Evolutionary conservation across 2,797 vertebrate genomes (phyloP).

Genomic region (Coendou prehensilis): DNA sequence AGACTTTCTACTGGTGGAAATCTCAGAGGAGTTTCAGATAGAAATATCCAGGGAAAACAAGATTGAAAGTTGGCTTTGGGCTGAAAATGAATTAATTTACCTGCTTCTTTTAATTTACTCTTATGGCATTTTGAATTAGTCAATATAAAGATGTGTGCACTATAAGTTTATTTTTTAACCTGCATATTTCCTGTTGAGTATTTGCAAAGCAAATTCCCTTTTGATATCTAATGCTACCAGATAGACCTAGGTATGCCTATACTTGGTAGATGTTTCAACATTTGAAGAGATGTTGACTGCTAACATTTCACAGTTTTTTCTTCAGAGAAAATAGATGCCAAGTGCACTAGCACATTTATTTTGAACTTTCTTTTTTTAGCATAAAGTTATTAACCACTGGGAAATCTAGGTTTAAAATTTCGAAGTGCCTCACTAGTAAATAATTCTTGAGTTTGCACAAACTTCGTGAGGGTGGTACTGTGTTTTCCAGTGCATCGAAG

Average conservation of each 20-base stretch:
- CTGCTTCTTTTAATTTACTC: constrained; percentile 86
- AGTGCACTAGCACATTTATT: constrained; percentile 25
- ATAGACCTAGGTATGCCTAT: constrained; percentile 29
- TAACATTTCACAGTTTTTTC: constrained; percentile 68
- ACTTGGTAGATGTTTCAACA: constrained; percentile 24
- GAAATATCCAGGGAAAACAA: constrained; percentile 89
- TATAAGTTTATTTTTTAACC: constrained; percentile 63
- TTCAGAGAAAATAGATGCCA: constrained; percentile 60
- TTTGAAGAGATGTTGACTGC: constrained; percentile 60
- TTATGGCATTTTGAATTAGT: constrained; percentile 87
- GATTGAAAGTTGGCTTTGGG: constrained; percentile 88
- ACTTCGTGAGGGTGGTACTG: background rate
- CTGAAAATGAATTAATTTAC: constrained; percentile 89
- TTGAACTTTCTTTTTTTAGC: constrained; percentile 47
- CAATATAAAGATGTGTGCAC: constrained; percentile 74
- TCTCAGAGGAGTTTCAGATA: constrained; percentile 88
- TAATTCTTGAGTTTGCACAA: constrained; percentile 48
- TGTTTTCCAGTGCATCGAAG: background rate
- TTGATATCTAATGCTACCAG: constrained; percentile 54
- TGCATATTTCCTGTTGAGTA: constrained; percentile 61
- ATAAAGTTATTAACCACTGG: constrained; percentile 57
- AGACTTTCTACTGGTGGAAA: constrained; percentile 92
- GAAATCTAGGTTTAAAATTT: constrained; percentile 71
- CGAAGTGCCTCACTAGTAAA: constrained; percentile 48
- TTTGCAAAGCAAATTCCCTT: constrained; percentile 66